Evolutionary conservation across 2,113 vertebrate species (phyloP).

Genomic region (Pomatostomus ruficeps): DNA sequence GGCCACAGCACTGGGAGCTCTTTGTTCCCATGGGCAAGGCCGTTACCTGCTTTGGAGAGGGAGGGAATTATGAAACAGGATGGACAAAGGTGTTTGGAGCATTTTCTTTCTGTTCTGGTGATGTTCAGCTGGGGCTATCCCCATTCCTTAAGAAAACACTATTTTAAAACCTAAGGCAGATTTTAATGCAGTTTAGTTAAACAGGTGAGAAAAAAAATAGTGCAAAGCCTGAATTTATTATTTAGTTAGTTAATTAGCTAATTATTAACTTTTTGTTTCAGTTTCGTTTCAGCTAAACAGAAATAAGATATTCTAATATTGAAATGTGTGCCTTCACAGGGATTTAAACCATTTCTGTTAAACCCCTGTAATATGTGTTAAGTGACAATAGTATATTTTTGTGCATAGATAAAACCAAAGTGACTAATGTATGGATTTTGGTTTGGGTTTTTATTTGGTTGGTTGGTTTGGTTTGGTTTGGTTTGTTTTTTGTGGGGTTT

Average conservation of each 20-base stretch:
- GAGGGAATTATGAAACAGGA: not conserved
- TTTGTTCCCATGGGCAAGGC: not conserved
- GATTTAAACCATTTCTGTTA: not conserved
- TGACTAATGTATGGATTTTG: not conserved
- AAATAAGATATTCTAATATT: not conserved
- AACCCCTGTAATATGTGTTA: not conserved
- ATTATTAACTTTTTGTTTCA: not conserved
- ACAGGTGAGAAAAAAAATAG: not conserved
- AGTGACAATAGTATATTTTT: not conserved
- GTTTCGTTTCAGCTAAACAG: not conserved
- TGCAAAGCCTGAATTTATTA: not conserved
- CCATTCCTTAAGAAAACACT: not conserved
- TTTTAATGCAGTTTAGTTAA: not conserved
- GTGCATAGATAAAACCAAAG: not conserved
- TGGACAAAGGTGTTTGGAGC: not conserved
- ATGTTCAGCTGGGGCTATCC: not conserved
- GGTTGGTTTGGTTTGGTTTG: not conserved
- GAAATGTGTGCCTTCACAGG: not conserved
- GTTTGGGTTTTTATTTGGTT: not conserved
- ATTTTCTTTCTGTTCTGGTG: not conserved
- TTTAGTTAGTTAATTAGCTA: not conserved
- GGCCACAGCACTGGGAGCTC: not conserved
- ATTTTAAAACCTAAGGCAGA: not conserved
- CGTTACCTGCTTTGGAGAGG: not conserved
- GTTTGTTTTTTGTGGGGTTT: no score